Evolutionary conservation across 2,113 vertebrate species (phyloP), one percentile per base, ranked within the genome.

Genomic region (Neodontobutis hainanensis): DNA sequence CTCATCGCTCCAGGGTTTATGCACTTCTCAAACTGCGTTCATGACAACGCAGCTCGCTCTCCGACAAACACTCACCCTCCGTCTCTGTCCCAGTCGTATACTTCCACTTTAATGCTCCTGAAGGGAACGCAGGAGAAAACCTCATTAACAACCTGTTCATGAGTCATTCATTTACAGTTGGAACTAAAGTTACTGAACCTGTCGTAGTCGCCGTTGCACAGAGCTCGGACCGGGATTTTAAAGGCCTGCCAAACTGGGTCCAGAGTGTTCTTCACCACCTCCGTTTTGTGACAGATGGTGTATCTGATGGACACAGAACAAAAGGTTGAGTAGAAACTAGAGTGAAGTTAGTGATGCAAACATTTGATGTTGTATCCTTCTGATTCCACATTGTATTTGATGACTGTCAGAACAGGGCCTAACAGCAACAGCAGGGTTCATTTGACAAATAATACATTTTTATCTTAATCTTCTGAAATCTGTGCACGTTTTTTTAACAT

Each of bases 31-130:
- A 27, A 27, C 19, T 27, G 19, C 1, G 19, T 27, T 27, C 19
- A 27, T 27, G 19, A 27, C 1, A 27, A 27, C 19, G 19, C 19
- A 27, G 19, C 19, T 27, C 19, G 19, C 19, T 27, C 19, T 27
- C 19, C 1, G 19, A 27, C 19, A 27, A 27, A 27, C 19, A 12
- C 88, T 90, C 67, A 93, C 92, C 92, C 92, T 75, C 96, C 96
- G 67, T 96, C 95, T 92, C 96, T 92, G 85, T 97, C 96, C 96
- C 96, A 97, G 81, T 97, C 95, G 62, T 96, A 96, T n/a, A 97
- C 96, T 85, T 97, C 95, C 81, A 96, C 88, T 89, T 96, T 96
- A 80, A 97, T 96, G 75, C 94, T 95, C 92, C 96, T 97, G 90
- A 87, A 62, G 70, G 64, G 79, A 36, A 73, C 32, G 62, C 60